Conservation (phyloP, 2,797 vertebrate species). For the Iguana delicatissima region DNA sequence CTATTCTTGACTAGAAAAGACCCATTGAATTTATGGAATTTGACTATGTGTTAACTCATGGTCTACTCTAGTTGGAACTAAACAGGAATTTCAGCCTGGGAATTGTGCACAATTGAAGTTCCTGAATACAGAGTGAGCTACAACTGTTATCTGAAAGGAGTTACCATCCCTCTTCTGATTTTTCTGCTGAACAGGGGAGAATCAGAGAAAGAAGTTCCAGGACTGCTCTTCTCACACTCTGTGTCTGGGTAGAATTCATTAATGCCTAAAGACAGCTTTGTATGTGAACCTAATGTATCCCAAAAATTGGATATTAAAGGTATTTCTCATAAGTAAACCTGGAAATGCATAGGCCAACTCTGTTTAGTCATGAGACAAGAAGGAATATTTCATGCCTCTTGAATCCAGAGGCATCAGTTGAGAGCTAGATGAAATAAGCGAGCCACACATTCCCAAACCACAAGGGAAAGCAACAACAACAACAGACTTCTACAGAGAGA, state of each 20-base stretch:
- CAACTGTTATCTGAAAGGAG: background rate
- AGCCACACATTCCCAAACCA: conserved; percentile 12
- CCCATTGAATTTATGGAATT: too few relatives aligned
- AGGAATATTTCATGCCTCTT: background rate
- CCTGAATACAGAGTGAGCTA: background rate
- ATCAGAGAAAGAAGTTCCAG: background rate
- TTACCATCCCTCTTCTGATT: background rate
- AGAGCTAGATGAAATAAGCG: background rate
- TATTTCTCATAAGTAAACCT: background rate
- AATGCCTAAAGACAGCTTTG: background rate
- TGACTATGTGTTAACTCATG: too few relatives aligned
- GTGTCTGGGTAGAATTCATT: background rate
- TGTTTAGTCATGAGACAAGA: background rate
- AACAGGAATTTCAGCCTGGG: background rate
- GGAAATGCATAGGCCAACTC: too few relatives aligned
- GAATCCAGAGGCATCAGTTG: background rate
- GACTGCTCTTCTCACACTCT: background rate
- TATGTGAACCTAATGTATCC: background rate
- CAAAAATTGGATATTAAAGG: background rate
- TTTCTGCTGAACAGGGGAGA: background rate
- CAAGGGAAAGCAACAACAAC: background rate
- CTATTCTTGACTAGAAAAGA: too few relatives aligned
- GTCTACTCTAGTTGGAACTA: too few relatives aligned
- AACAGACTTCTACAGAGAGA: background rate
- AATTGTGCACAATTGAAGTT: background rate